phyloP scores from a whole-genome alignment of 2,888 invertebrate species.

The Tricholauxania praeusta region DNA sequence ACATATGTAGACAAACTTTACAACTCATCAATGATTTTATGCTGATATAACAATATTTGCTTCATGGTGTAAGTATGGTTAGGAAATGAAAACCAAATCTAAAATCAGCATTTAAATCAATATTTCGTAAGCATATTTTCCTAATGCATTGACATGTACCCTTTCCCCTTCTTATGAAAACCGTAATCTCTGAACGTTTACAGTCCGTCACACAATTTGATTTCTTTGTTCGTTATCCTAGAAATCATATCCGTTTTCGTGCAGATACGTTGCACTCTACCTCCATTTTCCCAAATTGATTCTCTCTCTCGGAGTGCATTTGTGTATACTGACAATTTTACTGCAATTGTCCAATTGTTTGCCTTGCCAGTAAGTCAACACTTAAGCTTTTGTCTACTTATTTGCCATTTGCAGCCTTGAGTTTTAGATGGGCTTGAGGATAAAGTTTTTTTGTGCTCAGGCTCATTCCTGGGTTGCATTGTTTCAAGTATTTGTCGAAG shows the following conservation, averaged over 20 bases:
- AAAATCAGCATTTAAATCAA: slow-evolving; percentile 27
- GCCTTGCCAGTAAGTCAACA: background rate
- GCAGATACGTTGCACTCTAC: no score
- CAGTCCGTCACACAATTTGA: slow-evolving; percentile 11
- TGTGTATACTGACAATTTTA: background rate
- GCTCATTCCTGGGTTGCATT: no score
- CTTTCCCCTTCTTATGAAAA: no score
- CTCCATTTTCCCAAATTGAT: no score
- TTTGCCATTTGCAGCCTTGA: no score
- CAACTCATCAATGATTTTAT: slow-evolving; percentile 1
- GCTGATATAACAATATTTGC: slow-evolving; percentile 18
- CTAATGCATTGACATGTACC: background rate
- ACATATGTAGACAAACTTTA: background rate
- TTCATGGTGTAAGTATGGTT: slow-evolving; percentile 12
- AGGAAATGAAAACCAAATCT: slow-evolving; percentile 25
- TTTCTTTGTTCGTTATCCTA: slow-evolving; percentile 14
- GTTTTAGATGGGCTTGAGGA: no score
- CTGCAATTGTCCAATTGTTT: background rate
- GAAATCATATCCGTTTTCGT: slow-evolving; percentile 21
- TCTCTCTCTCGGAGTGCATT: no score
- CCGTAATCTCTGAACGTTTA: background rate
- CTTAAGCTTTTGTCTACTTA: slow-evolving; percentile 1
- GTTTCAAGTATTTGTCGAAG: no score
- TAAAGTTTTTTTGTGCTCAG: no score
- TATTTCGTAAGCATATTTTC: slow-evolving; percentile 28